Evolutionary conservation across 2,113 vertebrate genomes (phyloP), one percentile per base, ranked within the genome.

Genomic region (Halcyon senegalensis): DNA sequence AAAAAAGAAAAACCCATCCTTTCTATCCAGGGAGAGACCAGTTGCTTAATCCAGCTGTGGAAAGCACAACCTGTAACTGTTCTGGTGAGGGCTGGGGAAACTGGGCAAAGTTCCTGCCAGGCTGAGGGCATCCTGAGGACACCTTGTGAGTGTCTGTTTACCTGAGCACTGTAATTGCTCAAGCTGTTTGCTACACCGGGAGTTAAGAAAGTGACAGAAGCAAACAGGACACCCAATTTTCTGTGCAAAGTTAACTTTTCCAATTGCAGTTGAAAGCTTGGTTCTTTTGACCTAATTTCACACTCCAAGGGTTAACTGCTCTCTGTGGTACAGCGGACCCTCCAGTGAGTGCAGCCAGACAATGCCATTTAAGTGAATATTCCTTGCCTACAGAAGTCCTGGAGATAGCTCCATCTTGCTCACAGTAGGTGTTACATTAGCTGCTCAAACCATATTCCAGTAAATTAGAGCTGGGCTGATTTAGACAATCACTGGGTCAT

Each of bases 401-500:
- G 97, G 97, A 87, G 96, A 86, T 97, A 62, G 94, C 97, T 98
- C 97, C 95, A 98, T 98, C 97, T 98, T 97, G 87, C 51, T 96
- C 98, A 68, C 98, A 97, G 98, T 92, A 25, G 98, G 98, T 95
- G 98, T 97, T 83, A 93, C 97, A 97, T 98, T 98, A 98, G 97
- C 96, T 63, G 97, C 98, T 98, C 96, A 97, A 98, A 98, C 97
- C 97, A 93, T 97, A 98, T 98, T 98, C 97, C 96, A 84, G 95
- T 97, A 98, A 98, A 98, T 98, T 98, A 98, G 98, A 98, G 97
- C 97, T 72, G 94, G 97, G 93, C 97, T 98, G 97, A 96, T 88
- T 97, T 97, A 93, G 79, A 97, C 98, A 98, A 98, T 98, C 98
- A 98, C 78, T 85, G 97, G 98, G 97, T 98, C 97, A 98, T 98